phyloP scores from a whole-genome alignment of 2,797 vertebrate genomes.

The Tapera naevia region DNA sequence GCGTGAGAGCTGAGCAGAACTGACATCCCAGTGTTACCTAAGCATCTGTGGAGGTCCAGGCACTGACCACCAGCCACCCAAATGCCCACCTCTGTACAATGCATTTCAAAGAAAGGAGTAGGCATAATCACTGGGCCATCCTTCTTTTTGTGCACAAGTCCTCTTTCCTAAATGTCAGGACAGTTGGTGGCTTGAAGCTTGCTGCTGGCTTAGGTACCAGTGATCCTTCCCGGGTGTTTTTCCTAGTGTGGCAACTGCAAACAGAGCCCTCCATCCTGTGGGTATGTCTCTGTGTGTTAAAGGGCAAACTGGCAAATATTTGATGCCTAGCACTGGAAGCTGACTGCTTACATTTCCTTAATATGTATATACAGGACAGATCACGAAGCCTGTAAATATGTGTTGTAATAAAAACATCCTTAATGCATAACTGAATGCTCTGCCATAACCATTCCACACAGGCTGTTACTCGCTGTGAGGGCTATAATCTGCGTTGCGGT shows the following conservation, averaged over 20 bases:
- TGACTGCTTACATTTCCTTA: constrained; percentile 9
- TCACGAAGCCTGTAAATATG: constrained; percentile 42
- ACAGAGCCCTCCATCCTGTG: not conserved
- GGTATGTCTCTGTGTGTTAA: not conserved
- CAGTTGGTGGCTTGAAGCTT: not conserved
- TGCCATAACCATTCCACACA: constrained; percentile 6
- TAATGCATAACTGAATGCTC: constrained; percentile 37
- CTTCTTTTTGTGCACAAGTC: not conserved
- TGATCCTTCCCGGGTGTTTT: not conserved
- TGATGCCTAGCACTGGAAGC: not conserved
- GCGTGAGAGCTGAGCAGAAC: not conserved
- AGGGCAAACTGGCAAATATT: not conserved
- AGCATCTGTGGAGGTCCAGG: not conserved
- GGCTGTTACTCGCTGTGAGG: constrained; percentile 40
- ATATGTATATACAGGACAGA: constrained; percentile 52
- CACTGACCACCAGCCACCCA: not conserved
- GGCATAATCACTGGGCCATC: not conserved
- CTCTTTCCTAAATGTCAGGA: not conserved
- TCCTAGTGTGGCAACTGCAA: not conserved
- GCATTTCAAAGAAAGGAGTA: not conserved
- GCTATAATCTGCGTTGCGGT: not conserved
- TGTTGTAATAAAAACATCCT: constrained; percentile 36
- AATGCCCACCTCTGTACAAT: not conserved
- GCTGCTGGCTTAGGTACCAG: not conserved
- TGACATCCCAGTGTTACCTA: not conserved